Conservation (phyloP, 1,140 invertebrate genomes). For the Apis laboriosa region DNA sequence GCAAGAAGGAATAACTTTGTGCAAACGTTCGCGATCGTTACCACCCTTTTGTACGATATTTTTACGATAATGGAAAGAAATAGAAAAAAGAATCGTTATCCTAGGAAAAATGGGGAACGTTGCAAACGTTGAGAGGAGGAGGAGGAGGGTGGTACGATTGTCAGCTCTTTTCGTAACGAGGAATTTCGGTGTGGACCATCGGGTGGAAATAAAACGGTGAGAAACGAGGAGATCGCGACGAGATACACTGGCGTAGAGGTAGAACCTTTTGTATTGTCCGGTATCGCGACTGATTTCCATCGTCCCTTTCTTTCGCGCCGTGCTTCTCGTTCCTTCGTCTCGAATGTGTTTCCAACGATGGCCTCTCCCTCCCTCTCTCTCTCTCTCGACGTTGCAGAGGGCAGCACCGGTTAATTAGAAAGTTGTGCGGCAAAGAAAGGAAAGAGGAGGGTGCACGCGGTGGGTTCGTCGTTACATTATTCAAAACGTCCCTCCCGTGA, state of each 20-base stretch:
- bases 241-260: slow-evolving; percentile 57
- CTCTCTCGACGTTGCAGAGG: not conserved
- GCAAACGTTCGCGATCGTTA: not conserved
- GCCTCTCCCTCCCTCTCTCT: not conserved
- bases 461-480: slow-evolving; percentile 79
- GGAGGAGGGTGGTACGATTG: not conserved
- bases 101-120: not conserved
- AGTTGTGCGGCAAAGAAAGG: slow-evolving; percentile 71
- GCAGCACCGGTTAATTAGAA: slow-evolving; percentile 79
- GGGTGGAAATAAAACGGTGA: slow-evolving; percentile 54
- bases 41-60: not conserved
- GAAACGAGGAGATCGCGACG: slow-evolving; percentile 62
- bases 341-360: not conserved
- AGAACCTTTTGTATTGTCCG: slow-evolving; percentile 75
- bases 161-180: slow-evolving; percentile 14
- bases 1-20: too few species aligned
- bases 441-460: slow-evolving; percentile 14
- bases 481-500: slow-evolving; percentile 73
- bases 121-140: not conserved
- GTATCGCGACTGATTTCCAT: slow-evolving; percentile 51
- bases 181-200: slow-evolving; percentile 31
- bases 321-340: not conserved
- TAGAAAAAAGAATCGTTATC: not conserved
- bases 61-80: not conserved
- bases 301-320: not conserved